Evolutionary conservation across 2,888 invertebrate species (phyloP), one percentile per base, ranked within the genome.

Genomic region (Drosophila tripunctata): DNA sequence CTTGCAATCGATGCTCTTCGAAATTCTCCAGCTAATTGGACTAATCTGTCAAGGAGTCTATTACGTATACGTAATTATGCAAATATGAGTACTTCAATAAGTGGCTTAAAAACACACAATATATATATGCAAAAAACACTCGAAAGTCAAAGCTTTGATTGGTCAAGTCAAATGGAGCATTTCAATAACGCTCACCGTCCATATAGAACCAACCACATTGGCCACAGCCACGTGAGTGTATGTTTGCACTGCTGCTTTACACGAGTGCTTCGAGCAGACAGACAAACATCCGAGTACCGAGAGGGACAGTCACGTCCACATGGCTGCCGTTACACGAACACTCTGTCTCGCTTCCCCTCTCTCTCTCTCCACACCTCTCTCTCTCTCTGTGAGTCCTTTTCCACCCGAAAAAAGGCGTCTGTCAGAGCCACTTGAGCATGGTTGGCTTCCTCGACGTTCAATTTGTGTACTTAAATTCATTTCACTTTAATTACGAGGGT

Each of bases 391-490:
- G 3, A 7, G n/a, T 44, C 5, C 22, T 14, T 15, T 5, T 33
- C 17, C 30, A 40, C 56, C 30, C 50, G n/a, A 47, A 40, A 48
- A 60, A 60, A 43, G 38, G 57, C 61, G 58, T 56, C 55, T 54
- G 77, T 43, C 52, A 40, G 64, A 52, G 58, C 60, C 60, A 66
- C 64, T 76, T 56, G 70, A 57, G 64, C 85, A 61, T 64, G 76
- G 76, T 38, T 64, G 66, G 71, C 85, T 84, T 78, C 64, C 82
- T 74, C 82, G 40, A 55, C 87, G 81, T 81, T 87, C 87, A 81
- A 81, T 81, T 81, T 81, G 87, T 78, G 81, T 85, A 85, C 81
- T 87, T 81, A 87, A 81, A 81, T 81, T 87, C 87, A 87, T 81
- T 81, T 85, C 86, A 87, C 85, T 81, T 87, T 81, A 81, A 81